Evolutionary conservation across 2,113 vertebrate genomes (phyloP).

Genomic region (Buteo buteo): DNA sequence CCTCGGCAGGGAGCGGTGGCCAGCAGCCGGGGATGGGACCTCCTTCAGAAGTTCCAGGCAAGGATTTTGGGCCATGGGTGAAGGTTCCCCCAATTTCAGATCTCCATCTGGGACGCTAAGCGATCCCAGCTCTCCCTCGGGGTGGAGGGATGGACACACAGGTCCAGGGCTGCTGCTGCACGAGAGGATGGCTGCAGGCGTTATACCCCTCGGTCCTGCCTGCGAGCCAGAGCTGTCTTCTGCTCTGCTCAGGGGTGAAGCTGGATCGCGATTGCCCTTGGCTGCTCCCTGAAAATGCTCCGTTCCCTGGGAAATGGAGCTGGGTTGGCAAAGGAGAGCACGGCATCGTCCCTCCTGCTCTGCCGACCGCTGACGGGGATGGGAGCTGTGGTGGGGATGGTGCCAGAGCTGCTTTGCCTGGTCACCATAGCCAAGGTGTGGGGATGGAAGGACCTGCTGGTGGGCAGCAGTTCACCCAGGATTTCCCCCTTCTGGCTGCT

Average conservation of each 20-base stretch:
- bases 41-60: not conserved
- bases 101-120: not conserved
- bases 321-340: not conserved
- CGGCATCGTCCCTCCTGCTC: rapidly evolving
- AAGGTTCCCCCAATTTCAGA: not conserved
- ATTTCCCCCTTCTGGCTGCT: not conserved
- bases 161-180: not conserved
- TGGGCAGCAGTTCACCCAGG: not conserved
- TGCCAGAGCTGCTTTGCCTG: not conserved
- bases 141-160: not conserved
- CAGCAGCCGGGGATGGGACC: not conserved
- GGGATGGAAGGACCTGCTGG: not conserved
- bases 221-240: not conserved
- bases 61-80: not conserved
- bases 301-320: not conserved
- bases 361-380: not conserved
- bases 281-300: not conserved
- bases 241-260: not conserved
- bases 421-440: not conserved
- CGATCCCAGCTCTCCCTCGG: not conserved
- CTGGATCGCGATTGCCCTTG: not conserved
- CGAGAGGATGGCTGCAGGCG: not conserved
- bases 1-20: rapidly evolving
- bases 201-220: not conserved
- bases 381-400: not conserved